Evolutionary conservation across 1,140 invertebrate species (phyloP), one percentile per base, ranked within the genome.

Genomic region (Apis dorsata): DNA sequence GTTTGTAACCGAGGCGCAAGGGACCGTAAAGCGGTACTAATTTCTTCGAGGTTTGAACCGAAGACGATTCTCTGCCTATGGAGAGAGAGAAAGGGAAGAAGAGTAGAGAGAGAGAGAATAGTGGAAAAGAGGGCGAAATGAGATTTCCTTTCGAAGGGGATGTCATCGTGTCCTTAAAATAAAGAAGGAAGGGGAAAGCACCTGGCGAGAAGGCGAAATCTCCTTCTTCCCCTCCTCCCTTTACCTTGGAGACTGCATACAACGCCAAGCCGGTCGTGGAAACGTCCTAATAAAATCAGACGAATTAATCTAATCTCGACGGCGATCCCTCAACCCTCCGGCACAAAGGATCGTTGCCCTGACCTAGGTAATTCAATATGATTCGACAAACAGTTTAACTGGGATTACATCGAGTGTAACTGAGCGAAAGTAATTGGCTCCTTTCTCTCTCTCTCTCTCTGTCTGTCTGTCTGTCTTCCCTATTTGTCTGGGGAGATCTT

Each of bases 351-450:
- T 86, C 86, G 87, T 74, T 84, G 86, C 83, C 88, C 85, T 62
- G 85, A 85, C 87, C 86, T 84, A 88, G 87, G 90, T 92, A 92
- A 92, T 92, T 92, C 91, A 91, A 92, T 92, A 91, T 91, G 90
- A 92, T 92, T 92, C 90, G 89, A 91, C 90, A 92, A 91, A 91
- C 90, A 91, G 90, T 92, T 92, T 92, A 91, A 92, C 90, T 85
- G 88, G 85, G 90, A 90, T 91, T 91, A 90, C 90, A 79, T 86
- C 77, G 86, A 87, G 90, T 91, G 91, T 90, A 91, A 91, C 91
- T 89, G 90, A 90, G 90, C 88, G 86, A 90, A 91, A 91, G 85
- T 91, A 91, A 91, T 91, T 91, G 87, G 73, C 73, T 60, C 63
- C 66, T 70, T 80, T 80, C 86, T 76, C 77, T 72, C 69, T 63